Evolutionary conservation across 1,140 invertebrate species (phyloP).

Genomic region (Dolichoris vasculosae): DNA sequence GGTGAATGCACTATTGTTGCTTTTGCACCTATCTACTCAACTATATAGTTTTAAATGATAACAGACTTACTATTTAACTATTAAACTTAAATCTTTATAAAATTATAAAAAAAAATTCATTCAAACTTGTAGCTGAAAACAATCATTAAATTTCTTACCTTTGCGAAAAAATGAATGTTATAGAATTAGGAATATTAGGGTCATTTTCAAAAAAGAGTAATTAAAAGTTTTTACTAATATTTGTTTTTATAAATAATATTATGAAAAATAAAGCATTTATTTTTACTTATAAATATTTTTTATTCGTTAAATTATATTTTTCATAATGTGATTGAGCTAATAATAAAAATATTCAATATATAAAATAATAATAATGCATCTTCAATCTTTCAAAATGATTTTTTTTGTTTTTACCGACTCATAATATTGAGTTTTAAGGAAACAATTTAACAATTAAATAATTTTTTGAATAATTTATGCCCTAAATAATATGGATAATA

Average conservation of each 20-base stretch:
- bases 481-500: constrained; percentile 34
- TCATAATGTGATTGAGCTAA: background rate
- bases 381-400: background rate
- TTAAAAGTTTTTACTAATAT: background rate
- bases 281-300: background rate
- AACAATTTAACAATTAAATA: background rate
- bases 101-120: constrained; percentile 22
- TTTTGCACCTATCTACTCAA: constrained; percentile 67
- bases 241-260: background rate
- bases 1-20: constrained; percentile 53
- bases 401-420: background rate
- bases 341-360: background rate
- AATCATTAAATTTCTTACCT: constrained; percentile 40
- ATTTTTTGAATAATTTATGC: constrained; percentile 17
- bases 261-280: background rate
- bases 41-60: constrained; percentile 60
- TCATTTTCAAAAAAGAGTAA: constrained; percentile 17
- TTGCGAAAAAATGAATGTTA: constrained; percentile 30
- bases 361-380: background rate
- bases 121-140: constrained; percentile 39
- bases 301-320: background rate
- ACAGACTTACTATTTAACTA: constrained; percentile 48
- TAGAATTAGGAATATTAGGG: constrained; percentile 26
- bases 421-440: background rate
- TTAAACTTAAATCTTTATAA: constrained; percentile 5